Evolutionary conservation across 1,140 invertebrate species (phyloP).

Genomic region (Protaetia brevitarsis): DNA sequence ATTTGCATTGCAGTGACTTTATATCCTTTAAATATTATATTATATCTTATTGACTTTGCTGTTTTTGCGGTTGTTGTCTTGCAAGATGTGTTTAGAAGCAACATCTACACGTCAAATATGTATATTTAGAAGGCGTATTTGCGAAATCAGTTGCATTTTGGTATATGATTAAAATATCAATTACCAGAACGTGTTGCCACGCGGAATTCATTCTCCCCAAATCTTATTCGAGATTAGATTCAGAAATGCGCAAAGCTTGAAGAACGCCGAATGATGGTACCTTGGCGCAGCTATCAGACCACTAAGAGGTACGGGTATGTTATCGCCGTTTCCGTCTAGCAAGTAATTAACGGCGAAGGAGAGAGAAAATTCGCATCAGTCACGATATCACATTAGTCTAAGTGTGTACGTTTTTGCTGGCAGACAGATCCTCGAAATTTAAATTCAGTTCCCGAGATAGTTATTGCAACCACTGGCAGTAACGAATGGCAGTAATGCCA

Average conservation of each 20-base stretch:
- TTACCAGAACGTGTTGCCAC: not conserved
- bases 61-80: no score
- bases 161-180: conserved; percentile 6
- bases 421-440: not conserved
- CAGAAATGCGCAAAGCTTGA: not conserved
- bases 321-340: not conserved
- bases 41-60: no score
- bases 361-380: not conserved
- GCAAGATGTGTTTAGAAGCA: not conserved
- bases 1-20: no score
- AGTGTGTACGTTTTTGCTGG: not conserved
- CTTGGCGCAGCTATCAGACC: not conserved
- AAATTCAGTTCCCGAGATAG: not conserved
- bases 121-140: no score
- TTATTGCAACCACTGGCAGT: not conserved
- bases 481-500: not conserved
- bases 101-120: no score
- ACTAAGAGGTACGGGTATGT: not conserved
- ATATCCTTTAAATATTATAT: no score
- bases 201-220: not conserved
- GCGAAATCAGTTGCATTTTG: no score
- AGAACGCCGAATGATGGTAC: not conserved
- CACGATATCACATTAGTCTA: conserved; percentile 2
- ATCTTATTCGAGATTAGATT: not conserved
- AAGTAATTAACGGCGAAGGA: not conserved